These are phyloP conservation scores for Casuarius casuarius DNA, from an alignment of 2,113 vertebrate genomes.

Conservation along the genomic window DNA sequence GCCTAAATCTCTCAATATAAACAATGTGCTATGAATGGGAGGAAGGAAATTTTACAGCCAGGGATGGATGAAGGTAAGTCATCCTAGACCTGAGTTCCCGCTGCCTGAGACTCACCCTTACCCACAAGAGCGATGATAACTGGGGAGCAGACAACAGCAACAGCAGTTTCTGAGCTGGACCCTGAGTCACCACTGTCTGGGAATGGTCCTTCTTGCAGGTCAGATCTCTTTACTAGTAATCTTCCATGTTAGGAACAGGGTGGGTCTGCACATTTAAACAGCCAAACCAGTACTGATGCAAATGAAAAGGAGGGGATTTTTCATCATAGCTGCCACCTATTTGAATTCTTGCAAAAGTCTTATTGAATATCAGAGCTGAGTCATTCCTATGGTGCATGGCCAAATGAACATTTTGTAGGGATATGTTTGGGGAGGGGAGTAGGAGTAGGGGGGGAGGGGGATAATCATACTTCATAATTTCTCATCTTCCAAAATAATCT, in stretches of 20 bases:
- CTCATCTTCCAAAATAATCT: conserved; percentile 60
- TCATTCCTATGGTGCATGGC: conserved; percentile 1
- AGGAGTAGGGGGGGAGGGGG: conserved; percentile 12
- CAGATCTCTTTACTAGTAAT: neutral
- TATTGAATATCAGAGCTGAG: neutral
- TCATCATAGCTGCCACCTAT: conserved; percentile 5
- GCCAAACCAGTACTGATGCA: neutral
- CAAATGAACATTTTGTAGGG: conserved; percentile 34
- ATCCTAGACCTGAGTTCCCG: neutral
- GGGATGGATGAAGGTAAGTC: neutral
- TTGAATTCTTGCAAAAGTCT: conserved; percentile 13
- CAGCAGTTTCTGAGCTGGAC: neutral
- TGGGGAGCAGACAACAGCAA: neutral
- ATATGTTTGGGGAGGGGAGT: conserved; percentile 28
- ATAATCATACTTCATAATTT: conserved; percentile 60
- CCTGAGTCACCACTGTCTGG: neutral
- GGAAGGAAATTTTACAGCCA: neutral
- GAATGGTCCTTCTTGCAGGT: neutral
- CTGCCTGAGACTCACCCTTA: neutral
- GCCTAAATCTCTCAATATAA: neutral
- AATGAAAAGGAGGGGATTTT: neutral
- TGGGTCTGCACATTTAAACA: neutral
- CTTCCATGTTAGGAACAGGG: neutral
- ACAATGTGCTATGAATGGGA: fast-evolving
- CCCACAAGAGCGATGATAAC: neutral